A percentile compares a stretch with the other conserved stretches of the same genome.
Evolutionary conservation across 2,888 invertebrate genomes (phyloP).

Genomic region (Lochmaea capreae): DNA sequence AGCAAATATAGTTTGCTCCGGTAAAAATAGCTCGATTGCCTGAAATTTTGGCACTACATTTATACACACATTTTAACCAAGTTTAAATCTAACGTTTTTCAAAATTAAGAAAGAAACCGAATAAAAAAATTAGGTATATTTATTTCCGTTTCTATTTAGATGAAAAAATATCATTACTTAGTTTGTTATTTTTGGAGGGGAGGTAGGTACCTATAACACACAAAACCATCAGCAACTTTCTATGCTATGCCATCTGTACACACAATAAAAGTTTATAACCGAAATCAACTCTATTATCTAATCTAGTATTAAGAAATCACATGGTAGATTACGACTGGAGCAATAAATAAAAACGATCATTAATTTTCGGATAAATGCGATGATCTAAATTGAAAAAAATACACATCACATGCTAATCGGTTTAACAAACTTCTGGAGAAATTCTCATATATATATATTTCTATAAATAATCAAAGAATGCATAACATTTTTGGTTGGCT

Average conservation of each 20-base stretch:
- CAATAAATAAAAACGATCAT: too few relatives aligned
- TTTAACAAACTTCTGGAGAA: constrained; percentile 7
- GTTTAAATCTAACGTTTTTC: too few relatives aligned
- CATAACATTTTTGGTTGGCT: neutral
- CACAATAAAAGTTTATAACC: neutral
- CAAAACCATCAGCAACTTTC: neutral
- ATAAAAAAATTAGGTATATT: too few relatives aligned
- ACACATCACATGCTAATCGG: neutral
- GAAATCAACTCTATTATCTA: neutral
- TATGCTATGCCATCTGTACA: neutral
- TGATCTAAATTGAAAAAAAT: neutral
- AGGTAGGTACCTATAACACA: too few relatives aligned
- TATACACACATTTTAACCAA: neutral
- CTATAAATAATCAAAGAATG: constrained; percentile 10
- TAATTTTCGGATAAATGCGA: neutral
- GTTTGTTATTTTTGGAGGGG: too few relatives aligned
- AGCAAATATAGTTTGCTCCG: constrained; percentile 4
- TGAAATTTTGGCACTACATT: constrained; percentile 29
- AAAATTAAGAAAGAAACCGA: too few relatives aligned
- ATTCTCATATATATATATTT: constrained; percentile 3
- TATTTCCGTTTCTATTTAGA: too few relatives aligned
- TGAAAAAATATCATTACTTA: too few relatives aligned
- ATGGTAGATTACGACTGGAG: neutral
- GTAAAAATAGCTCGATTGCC: constrained; percentile 19
- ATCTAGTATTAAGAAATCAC: neutral